Evolutionary conservation across 2,113 vertebrate genomes (phyloP).

Genomic region (Platycercus adscitus): DNA sequence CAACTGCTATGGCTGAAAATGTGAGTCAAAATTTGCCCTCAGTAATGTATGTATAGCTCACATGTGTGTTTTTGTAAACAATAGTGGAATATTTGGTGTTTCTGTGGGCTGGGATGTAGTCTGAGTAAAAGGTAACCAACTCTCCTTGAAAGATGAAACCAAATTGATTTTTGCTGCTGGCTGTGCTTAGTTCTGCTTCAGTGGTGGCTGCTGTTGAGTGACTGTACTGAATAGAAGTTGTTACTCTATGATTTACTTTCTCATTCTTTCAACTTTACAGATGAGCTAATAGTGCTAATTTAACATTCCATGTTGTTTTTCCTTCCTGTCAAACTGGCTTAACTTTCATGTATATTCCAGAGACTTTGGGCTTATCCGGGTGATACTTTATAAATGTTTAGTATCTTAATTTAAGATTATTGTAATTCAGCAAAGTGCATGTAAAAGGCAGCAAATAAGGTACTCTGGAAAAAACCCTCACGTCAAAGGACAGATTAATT

Average conservation of each 20-base stretch:
- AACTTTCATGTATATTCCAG: not conserved
- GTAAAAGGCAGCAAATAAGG: not conserved
- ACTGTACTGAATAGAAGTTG: not conserved
- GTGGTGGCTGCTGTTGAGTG: slow-evolving; percentile 25
- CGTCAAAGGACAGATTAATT: not conserved
- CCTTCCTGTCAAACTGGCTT: not conserved
- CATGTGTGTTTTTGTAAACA: not conserved
- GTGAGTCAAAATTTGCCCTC: not conserved
- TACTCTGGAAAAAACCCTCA: not conserved
- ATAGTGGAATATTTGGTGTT: not conserved
- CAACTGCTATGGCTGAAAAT: not conserved
- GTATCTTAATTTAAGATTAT: not conserved
- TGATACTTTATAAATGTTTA: not conserved
- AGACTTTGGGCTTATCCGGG: not conserved
- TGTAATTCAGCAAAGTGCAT: not conserved
- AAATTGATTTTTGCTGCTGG: slow-evolving; percentile 8
- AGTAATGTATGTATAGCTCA: not conserved
- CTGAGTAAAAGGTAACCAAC: not conserved
- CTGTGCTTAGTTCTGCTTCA: not conserved
- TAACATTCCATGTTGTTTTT: not conserved
- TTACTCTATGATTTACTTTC: slow-evolving; percentile 21
- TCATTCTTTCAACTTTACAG: not conserved
- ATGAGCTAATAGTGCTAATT: not conserved
- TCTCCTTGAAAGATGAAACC: not conserved
- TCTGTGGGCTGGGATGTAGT: not conserved